These are phyloP conservation scores for Xyrauchen texanus DNA, from an alignment of 2,113 vertebrate genomes.

Conservation along the genomic window DNA sequence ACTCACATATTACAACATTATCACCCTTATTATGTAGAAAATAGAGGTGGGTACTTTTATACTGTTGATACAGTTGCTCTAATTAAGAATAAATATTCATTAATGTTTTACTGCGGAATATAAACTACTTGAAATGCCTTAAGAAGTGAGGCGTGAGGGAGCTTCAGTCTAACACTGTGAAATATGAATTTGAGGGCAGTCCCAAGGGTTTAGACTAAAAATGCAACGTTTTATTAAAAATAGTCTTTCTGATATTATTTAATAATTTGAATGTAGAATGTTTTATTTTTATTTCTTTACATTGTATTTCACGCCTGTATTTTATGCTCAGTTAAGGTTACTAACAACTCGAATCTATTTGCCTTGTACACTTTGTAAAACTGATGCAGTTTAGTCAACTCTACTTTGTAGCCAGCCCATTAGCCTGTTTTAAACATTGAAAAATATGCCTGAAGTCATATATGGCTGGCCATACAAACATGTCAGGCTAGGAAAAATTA, in stretches of 20 bases:
- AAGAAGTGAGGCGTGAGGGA: conserved; percentile 39
- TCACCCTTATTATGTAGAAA: not conserved
- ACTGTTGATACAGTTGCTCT: not conserved
- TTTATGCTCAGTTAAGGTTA: not conserved
- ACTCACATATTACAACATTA: conserved; percentile 11
- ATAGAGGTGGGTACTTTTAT: not conserved
- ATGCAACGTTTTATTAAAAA: not conserved
- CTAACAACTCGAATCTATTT: conserved; percentile 33
- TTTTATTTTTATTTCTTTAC: not conserved
- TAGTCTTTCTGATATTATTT: conserved; percentile 33
- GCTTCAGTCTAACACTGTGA: conserved; percentile 59
- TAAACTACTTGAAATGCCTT: conserved; percentile 55
- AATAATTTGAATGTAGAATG: conserved; percentile 15
- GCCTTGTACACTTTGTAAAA: not conserved
- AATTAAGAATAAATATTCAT: conserved; percentile 1
- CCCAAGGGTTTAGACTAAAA: conserved; percentile 26
- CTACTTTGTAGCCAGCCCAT: not conserved
- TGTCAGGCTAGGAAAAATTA: conserved; percentile 3
- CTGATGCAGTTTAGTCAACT: not conserved
- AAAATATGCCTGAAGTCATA: conserved; percentile 1
- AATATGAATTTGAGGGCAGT: conserved; percentile 36
- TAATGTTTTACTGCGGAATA: conserved; percentile 39
- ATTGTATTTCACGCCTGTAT: not conserved
- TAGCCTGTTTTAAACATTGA: conserved; percentile 7
- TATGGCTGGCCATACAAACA: conserved; percentile 54